Evolutionary conservation across 35 echinoderm and acorn worm genomes (phyloP).

Genomic region (Ophiothrix spiculata): DNA sequence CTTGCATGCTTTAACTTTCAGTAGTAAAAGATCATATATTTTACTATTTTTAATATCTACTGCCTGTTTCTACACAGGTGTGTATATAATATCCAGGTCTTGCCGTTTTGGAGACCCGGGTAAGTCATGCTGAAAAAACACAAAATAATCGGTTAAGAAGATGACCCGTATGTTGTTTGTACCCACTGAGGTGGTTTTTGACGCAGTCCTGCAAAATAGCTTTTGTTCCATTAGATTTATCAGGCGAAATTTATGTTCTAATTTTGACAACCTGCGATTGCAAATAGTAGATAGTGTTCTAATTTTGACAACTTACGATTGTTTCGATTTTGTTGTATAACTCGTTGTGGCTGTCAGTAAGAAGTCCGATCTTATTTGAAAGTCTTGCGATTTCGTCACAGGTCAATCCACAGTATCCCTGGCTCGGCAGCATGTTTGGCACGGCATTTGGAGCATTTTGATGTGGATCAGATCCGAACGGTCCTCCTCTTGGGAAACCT

Average conservation of each 20-base stretch:
- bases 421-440: neutral
- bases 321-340: slow-evolving; percentile 34
- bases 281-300: too few relatives aligned
- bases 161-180: neutral
- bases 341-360: slow-evolving; percentile 22
- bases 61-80: too few relatives aligned
- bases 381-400: slow-evolving; percentile 48
- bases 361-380: slow-evolving; percentile 28
- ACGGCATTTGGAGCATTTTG: neutral
- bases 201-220: neutral
- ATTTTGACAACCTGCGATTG: neutral
- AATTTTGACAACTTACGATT: slow-evolving; percentile 63
- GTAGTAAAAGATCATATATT: too few relatives aligned
- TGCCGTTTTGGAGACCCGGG: too few relatives aligned
- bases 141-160: neutral
- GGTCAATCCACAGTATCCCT: slow-evolving; percentile 38
- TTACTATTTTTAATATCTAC: too few relatives aligned
- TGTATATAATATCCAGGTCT: too few relatives aligned
- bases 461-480: too few relatives aligned
- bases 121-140: neutral
- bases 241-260: neutral
- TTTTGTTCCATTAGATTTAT: neutral
- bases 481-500: neutral
- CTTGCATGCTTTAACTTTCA: too few relatives aligned
- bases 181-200: neutral